Percentiles rank a stretch among this genome's conserved stretches.
These are phyloP conservation scores for Crotalus viridis DNA, from an alignment of 2,113 vertebrate genomes.

Conservation along the genomic window DNA sequence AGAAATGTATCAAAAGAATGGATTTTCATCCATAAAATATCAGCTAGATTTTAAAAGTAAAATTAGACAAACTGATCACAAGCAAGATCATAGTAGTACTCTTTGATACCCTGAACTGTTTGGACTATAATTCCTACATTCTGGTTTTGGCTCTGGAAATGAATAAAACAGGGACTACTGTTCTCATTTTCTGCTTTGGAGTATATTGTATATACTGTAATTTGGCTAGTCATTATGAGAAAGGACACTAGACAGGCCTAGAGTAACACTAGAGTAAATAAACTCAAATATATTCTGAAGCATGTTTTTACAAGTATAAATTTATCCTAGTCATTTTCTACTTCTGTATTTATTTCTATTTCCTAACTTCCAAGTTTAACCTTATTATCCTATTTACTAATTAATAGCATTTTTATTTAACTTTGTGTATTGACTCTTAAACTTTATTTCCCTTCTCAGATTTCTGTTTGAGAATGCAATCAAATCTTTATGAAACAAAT, in stretches of 20 bases:
- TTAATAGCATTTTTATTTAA: not conserved
- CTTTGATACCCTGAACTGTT: not conserved
- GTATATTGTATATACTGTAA: not conserved
- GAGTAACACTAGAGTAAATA: not conserved
- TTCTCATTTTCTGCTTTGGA: not conserved
- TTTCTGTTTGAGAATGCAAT: not conserved
- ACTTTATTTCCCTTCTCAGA: not conserved
- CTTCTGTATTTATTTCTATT: not conserved
- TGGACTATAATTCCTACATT: not conserved
- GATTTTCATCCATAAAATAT: not conserved
- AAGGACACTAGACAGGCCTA: not conserved
- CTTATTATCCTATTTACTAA: not conserved
- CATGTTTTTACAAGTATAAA: not conserved
- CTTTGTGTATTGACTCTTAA: not conserved
- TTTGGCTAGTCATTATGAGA: not conserved
- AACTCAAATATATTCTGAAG: not conserved
- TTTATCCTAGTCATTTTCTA: not conserved
- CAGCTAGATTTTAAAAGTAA: not conserved
- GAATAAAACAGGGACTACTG: not conserved
- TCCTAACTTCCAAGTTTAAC: not conserved
- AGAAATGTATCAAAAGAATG: not conserved
- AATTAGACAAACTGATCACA: not conserved
- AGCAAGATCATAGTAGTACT: not conserved
- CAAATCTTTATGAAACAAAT: not conserved
- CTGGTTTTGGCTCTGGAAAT: not conserved